Evolutionary conservation across 2,797 vertebrate species (phyloP), one percentile per base, ranked within the genome.

Genomic region (Taeniopygia guttata): DNA sequence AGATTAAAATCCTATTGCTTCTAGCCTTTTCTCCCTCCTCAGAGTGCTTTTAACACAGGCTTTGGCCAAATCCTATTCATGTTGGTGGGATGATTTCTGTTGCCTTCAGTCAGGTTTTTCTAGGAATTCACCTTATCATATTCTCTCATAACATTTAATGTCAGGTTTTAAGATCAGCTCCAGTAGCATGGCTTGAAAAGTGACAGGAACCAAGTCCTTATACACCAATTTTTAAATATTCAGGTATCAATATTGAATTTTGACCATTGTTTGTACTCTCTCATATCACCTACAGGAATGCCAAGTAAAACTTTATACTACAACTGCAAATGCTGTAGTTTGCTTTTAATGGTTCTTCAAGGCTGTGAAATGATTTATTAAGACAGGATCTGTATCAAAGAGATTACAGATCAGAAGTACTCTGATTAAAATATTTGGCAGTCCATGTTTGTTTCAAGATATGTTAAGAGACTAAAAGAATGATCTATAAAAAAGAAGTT

Each of bases 381-480:
- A 90, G 67, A 49, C 51, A 86, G 8, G 10, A 84, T 75, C 48
- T 15, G 2, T 76, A 86, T 87, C 36, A 68, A 56, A 89, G 82
- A 64, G 66, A 87, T 81, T 87, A 48, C 14, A 81, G 75, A 84
- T 87, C 67, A 95, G 56, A 91, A 86, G 51, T 56, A 84, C 11
- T 62, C 11, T 79, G 63, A 88, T 78, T 84, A 54, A 92, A 91
- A 78, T 85, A 87, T 87, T 95, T 96, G 92, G 48, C 85, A 91
- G 55, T 55, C 27, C 4, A 9, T 55, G 14, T 78, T 96, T 92
- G 48, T 54, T 86, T 89, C 83, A 91, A 86, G 79, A 70, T 81
- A 66, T 29, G 19, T 58, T 69, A 84, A 80, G 20, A 89, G 49
- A 68, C 46, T 77, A 66, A 90, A 75, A 48, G 64, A 91, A 84